Conservation (phyloP, 64 coral and sea anemone species). For the Actinia tenebrosa region DNA sequence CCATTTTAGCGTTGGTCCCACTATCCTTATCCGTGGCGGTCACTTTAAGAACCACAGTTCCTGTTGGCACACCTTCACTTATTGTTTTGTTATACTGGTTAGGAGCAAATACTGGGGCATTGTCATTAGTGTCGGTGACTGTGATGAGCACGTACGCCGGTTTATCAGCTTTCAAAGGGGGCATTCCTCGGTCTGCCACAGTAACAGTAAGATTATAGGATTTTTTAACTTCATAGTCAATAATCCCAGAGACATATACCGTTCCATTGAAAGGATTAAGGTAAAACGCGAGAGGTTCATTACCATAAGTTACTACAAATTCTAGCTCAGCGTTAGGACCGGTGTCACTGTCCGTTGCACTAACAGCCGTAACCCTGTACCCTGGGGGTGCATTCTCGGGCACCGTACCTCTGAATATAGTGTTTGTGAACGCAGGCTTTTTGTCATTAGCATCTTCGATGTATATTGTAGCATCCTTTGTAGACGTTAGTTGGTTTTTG, state of each 20-base stretch:
- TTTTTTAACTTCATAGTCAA: constrained; percentile 67
- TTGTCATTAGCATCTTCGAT: constrained; percentile 66
- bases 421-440: constrained; percentile 44
- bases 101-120: constrained; percentile 75
- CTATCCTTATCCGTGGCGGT: constrained; percentile 79
- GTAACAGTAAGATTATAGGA: constrained; percentile 66
- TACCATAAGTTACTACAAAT: constrained; percentile 47
- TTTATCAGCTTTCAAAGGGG: constrained; percentile 13
- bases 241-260: constrained; percentile 66
- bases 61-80: constrained; percentile 34
- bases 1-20: constrained; percentile 48
- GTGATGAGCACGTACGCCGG: constrained; percentile 79
- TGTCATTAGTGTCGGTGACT: constrained; percentile 80
- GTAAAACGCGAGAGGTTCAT: constrained; percentile 68
- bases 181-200: constrained; percentile 65
- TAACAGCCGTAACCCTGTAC: constrained; percentile 33
- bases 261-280: constrained; percentile 67
- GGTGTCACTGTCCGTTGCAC: constrained; percentile 53
- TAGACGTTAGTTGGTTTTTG: constrained; percentile 34
- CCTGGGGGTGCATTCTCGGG: constrained; percentile 63
- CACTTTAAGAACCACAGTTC: constrained; percentile 42
- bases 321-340: constrained; percentile 85
- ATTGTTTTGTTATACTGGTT: constrained; percentile 70
- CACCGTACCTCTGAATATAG: constrained; percentile 40
- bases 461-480: constrained; percentile 60